phyloP scores from a whole-genome alignment of 2,888 invertebrate species.

The Oscheius sp. region DNA sequence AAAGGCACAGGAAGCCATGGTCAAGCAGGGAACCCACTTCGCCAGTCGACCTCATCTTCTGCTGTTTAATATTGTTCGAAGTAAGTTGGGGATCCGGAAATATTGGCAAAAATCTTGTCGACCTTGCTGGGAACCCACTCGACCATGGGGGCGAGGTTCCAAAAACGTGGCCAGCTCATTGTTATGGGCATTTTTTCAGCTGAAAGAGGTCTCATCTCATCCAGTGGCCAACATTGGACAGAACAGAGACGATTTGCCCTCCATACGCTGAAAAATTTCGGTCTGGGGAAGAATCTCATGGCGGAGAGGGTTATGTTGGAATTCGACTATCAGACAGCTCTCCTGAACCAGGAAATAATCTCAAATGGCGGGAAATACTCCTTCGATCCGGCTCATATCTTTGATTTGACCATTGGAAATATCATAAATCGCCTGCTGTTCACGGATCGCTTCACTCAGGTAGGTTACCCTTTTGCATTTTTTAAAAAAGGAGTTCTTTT shows the following conservation, averaged over 20 bases:
- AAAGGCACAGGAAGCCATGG: slow-evolving; percentile 23
- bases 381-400: slow-evolving; percentile 24
- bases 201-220: slow-evolving; percentile 23
- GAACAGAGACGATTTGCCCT: slow-evolving; percentile 32
- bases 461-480: slow-evolving; percentile 19
- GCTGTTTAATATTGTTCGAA: slow-evolving; percentile 12
- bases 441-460: slow-evolving; percentile 48
- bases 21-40: slow-evolving; percentile 23
- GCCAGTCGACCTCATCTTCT: slow-evolving; percentile 10
- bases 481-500: neutral
- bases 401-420: slow-evolving; percentile 44
- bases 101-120: too few relatives aligned
- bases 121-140: too few relatives aligned
- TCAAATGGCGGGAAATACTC: neutral
- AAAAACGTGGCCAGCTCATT: too few relatives aligned
- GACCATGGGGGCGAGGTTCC: too few relatives aligned
- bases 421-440: slow-evolving; percentile 53
- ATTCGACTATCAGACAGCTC: neutral
- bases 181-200: too few relatives aligned
- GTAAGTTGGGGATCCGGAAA: too few relatives aligned
- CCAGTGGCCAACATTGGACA: slow-evolving; percentile 23
- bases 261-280: slow-evolving; percentile 28
- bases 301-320: slow-evolving; percentile 26
- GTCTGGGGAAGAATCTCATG: slow-evolving; percentile 36
- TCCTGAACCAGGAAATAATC: slow-evolving; percentile 12